Evolutionary conservation across 2,888 invertebrate species (phyloP), one percentile per base, ranked within the genome.

Genomic region (Leistus spinibarbis): DNA sequence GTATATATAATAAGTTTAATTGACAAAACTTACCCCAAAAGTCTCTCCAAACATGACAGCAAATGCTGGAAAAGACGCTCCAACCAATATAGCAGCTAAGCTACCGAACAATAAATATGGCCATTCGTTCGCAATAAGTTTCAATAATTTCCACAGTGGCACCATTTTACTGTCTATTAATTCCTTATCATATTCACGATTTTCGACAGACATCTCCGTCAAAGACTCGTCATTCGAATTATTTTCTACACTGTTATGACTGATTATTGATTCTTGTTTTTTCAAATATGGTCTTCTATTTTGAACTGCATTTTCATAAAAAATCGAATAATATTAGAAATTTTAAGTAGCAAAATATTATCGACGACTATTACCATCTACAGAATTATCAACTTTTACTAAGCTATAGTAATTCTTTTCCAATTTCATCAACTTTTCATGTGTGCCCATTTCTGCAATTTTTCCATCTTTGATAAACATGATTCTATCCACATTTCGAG

Each of bases 31-130:
- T 86, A 91, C 90, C 77, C 91, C 91, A 80, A 93, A 92, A 56
- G 93, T 91, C 81, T 94, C 92, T 54, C 94, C 94, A 80, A 94
- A 94, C n/a, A 94, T 86, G 0, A 94, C 87, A 0, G 94, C 93
- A 83, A 93, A 94, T 54, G 90, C 87, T 0, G 94, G 94, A 79
- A 93, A 91, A 0, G 92, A 90, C 0, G 90, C 87, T 0, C 95
- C 95, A 1, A 92, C 91, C 67, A 90, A 85, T 0, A 91, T 84
- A 0, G 94, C 90, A 0, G 92, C 91, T 1, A 92, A 62, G 10
- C 91, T 87, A 1, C 92, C 92, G 4, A 88, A 82, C 0, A 91
- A 64, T 81, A 93, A 90, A 79, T 87, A 88, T 63, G 88, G 88
- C 88, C 92, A 93, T 84, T 94, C 94, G 0, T 91, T 91, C 53